These are phyloP conservation scores for Crotalus helleri DNA, from an alignment of 2,113 vertebrate species.

Conservation along the genomic window DNA sequence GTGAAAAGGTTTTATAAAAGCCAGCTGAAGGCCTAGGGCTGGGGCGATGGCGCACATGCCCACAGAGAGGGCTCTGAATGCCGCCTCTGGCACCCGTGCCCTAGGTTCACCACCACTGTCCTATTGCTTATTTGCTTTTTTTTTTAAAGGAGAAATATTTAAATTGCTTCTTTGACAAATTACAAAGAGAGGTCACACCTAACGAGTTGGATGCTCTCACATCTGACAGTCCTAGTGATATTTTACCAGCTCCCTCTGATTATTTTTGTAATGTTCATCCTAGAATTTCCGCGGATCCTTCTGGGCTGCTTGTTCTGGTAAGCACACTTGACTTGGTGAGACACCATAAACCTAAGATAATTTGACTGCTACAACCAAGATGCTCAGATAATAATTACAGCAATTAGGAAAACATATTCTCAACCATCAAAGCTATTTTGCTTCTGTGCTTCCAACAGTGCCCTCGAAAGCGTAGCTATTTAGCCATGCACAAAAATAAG, in stretches of 20 bases:
- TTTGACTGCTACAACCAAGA: neutral
- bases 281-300: neutral
- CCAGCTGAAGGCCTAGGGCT: too few relatives aligned
- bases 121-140: conserved; percentile 29
- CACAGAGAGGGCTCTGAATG: too few relatives aligned
- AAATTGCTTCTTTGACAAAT: conserved; percentile 30
- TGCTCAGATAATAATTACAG: neutral
- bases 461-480: neutral
- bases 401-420: neutral
- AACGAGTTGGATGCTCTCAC: conserved; percentile 31
- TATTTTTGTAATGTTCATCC: conserved; percentile 38
- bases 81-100: too few relatives aligned
- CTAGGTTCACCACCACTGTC: too few relatives aligned
- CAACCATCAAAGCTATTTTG: neutral
- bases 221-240: conserved; percentile 36
- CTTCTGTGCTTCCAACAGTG: neutral
- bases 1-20: too few relatives aligned
- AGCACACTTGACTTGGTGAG: neutral
- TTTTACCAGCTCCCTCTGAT: conserved; percentile 47
- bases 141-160: neutral
- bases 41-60: too few relatives aligned
- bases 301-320: neutral
- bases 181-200: conserved; percentile 6
- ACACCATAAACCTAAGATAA: neutral
- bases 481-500: neutral